A percentile compares a stretch with the other conserved stretches of the same genome.
Evolutionary conservation across 2,113 vertebrate species (phyloP).

Genomic region (Ailurus styani): DNA sequence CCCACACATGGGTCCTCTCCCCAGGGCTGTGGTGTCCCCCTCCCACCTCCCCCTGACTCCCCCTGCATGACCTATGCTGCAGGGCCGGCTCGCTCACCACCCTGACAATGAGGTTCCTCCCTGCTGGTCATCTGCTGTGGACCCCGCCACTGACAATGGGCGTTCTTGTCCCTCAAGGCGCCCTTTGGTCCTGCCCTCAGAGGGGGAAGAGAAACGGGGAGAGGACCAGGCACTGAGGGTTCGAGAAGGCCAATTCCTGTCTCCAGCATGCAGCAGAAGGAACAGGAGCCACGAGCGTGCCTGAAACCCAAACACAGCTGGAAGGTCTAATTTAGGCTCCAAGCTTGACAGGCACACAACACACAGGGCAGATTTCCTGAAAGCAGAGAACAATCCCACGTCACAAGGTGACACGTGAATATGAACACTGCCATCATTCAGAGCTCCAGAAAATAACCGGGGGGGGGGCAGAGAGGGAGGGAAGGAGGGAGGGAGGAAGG

Average conservation of each 20-base stretch:
- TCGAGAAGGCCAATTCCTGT: neutral
- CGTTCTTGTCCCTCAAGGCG: neutral
- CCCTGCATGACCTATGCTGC: rapidly evolving
- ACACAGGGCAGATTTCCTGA: neutral
- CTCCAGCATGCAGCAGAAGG: neutral
- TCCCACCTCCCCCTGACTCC: neutral
- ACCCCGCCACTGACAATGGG: neutral
- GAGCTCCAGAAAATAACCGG: neutral
- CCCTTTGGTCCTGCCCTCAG: neutral
- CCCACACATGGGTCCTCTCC: neutral
- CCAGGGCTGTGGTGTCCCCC: neutral
- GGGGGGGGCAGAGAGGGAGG: rapidly evolving
- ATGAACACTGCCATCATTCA: neutral
- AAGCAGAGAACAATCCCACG: neutral
- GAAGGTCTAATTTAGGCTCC: constrained; percentile 34
- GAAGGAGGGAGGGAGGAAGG: rapidly evolving
- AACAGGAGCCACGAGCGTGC: neutral
- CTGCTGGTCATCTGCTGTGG: neutral
- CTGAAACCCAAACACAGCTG: constrained; percentile 40
- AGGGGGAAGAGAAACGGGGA: neutral
- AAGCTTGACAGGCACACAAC: neutral
- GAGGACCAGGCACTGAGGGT: rapidly evolving
- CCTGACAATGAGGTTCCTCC: neutral
- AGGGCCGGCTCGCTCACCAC: neutral
- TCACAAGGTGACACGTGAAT: neutral